Evolutionary conservation across 2,797 vertebrate genomes (phyloP).

Genomic region (Cephalopachus bancanus): DNA sequence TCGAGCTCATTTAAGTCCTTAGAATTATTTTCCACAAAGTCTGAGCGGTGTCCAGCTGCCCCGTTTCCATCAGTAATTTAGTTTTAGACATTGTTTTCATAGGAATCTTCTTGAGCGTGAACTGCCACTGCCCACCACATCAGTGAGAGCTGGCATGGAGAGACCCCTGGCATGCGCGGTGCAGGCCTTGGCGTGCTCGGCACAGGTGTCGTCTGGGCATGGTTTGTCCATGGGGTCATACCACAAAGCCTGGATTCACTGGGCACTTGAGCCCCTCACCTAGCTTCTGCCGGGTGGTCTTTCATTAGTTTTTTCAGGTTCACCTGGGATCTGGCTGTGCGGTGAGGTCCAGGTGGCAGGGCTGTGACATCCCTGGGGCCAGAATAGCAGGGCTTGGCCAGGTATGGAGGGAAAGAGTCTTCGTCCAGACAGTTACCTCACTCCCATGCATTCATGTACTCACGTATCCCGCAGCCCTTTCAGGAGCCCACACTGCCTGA

Average conservation of each 20-base stretch:
- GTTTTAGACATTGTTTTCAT: neutral
- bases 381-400: neutral
- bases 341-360: neutral
- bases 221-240: neutral
- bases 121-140: rapidly evolving
- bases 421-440: too few relatives aligned
- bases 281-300: neutral
- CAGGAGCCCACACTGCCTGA: rapidly evolving
- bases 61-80: neutral
- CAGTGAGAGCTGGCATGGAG: rapidly evolving
- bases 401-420: too few relatives aligned
- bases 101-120: neutral
- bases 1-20: neutral
- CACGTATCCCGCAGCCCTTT: neutral
- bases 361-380: neutral
- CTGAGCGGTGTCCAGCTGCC: neutral
- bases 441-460: too few relatives aligned
- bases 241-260: rapidly evolving
- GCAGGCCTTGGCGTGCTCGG: too few relatives aligned
- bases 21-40: neutral
- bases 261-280: neutral
- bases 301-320: neutral
- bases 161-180: neutral
- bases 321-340: rapidly evolving
- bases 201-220: too few relatives aligned